Conservation (phyloP, 2,888 invertebrate species). For the Drosophila kuntzei region DNA sequence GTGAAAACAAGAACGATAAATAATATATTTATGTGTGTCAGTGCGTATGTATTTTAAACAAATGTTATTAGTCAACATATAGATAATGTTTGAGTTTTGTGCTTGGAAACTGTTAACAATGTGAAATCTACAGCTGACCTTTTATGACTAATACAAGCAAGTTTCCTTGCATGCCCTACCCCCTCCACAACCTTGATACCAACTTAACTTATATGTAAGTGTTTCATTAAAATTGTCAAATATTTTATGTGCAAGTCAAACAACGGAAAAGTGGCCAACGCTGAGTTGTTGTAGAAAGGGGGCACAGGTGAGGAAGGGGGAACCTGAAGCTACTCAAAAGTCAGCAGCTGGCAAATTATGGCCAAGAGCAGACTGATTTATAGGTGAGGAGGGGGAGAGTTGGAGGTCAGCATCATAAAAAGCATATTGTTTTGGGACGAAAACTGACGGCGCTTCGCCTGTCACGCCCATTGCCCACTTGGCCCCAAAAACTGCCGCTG, state of each 20-base stretch:
- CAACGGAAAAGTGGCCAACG: slow-evolving; percentile 37
- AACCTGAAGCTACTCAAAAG: slow-evolving; percentile 40
- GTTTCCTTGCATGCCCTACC: not conserved
- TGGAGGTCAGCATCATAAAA: slow-evolving; percentile 39
- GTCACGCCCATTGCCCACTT: slow-evolving; percentile 39
- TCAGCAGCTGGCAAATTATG: slow-evolving; percentile 67
- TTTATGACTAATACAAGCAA: slow-evolving; percentile 24
- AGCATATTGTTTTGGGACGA: slow-evolving; percentile 58
- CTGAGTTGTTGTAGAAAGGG: not conserved
- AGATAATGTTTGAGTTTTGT: no score
- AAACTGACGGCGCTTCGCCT: slow-evolving; percentile 40
- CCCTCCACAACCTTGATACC: not conserved
- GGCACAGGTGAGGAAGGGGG: not conserved
- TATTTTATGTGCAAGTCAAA: slow-evolving; percentile 58
- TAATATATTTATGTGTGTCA: no score
- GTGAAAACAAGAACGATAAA: no score
- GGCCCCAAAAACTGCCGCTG: slow-evolving; percentile 5
- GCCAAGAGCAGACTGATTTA: slow-evolving; percentile 20
- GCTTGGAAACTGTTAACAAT: not conserved
- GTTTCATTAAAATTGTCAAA: slow-evolving; percentile 61
- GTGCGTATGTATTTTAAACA: no score
- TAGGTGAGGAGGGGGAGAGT: no score
- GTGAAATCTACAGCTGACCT: not conserved
- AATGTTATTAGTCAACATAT: no score
- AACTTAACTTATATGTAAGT: slow-evolving; percentile 52